Conservation (phyloP, 1,140 invertebrate genomes). For the Cyclargus thomasi region DNA sequence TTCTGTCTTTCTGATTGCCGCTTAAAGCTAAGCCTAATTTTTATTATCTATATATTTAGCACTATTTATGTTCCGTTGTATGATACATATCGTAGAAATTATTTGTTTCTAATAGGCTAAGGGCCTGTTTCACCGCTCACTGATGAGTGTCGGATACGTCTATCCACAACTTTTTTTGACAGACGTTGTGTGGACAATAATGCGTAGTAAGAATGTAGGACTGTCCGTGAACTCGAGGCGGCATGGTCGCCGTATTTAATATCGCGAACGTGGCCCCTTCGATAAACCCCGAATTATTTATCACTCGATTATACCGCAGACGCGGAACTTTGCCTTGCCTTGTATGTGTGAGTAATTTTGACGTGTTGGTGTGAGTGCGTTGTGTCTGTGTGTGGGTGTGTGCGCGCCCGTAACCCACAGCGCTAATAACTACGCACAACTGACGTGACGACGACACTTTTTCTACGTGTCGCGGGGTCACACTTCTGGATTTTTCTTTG, state of each 20-base stretch:
- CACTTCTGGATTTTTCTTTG: neutral
- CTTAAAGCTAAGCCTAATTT: no score
- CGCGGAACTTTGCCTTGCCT: constrained; percentile 26
- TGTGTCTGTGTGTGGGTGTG: neutral
- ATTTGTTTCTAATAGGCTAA: no score
- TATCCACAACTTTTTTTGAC: no score
- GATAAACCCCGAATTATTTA: constrained; percentile 72
- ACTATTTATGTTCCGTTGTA: no score
- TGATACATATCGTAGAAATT: no score
- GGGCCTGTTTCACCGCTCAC: no score
- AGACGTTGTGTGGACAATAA: no score
- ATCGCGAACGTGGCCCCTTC: constrained; percentile 54
- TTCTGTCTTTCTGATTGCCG: no score
- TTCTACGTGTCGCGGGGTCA: neutral
- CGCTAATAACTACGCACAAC: neutral
- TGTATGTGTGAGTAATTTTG: constrained; percentile 24
- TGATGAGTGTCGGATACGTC: no score
- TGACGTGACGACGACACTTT: neutral
- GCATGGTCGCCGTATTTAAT: constrained; percentile 36
- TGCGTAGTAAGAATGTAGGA: neutral
- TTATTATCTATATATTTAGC: no score
- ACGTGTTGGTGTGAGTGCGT: neutral
- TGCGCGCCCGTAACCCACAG: neutral
- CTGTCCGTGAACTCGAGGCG: neutral
- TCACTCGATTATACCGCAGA: constrained; percentile 55